phyloP scores from a whole-genome alignment of 2,888 invertebrate species.

The Acanthococcus lagerstroemiae region DNA sequence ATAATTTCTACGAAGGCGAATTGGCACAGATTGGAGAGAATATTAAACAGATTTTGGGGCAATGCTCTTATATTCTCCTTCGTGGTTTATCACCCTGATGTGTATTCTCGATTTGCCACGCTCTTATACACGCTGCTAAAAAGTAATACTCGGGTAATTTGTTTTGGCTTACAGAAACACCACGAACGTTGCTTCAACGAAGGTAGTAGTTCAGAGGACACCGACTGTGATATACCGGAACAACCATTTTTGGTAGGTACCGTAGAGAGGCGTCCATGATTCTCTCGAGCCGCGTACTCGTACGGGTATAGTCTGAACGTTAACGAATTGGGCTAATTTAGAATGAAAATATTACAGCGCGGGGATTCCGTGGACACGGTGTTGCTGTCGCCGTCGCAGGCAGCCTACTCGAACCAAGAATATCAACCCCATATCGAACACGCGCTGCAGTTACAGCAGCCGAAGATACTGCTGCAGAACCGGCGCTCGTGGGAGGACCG shows the following conservation, averaged over 20 bases:
- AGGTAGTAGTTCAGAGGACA: conserved; percentile 6
- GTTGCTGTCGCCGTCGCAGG: conserved; percentile 16
- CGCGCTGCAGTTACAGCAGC: not conserved
- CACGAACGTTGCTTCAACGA: conserved; percentile 22
- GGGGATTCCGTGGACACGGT: conserved; percentile 59
- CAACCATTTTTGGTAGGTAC: conserved; percentile 44
- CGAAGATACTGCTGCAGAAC: not conserved
- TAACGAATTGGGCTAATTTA: not conserved
- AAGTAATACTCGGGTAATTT: too few relatives aligned
- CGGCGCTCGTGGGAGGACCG: conserved; percentile 57
- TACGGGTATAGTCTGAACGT: not conserved
- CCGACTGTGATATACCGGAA: conserved; percentile 38
- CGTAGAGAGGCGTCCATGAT: too few relatives aligned
- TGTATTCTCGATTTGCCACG: too few relatives aligned
- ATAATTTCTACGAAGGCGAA: too few relatives aligned
- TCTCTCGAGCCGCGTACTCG: too few relatives aligned
- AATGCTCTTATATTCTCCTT: too few relatives aligned
- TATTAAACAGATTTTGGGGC: too few relatives aligned
- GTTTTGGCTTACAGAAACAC: conserved; percentile 19
- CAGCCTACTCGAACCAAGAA: not conserved
- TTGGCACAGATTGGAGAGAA: too few relatives aligned
- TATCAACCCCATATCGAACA: conserved; percentile 20
- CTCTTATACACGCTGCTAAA: too few relatives aligned
- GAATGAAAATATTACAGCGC: conserved; percentile 44
- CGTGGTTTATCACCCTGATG: too few relatives aligned